Evolutionary conservation across 2,888 invertebrate species (phyloP), one percentile per base, ranked within the genome.

Genomic region (Andricus quercusramuli): DNA sequence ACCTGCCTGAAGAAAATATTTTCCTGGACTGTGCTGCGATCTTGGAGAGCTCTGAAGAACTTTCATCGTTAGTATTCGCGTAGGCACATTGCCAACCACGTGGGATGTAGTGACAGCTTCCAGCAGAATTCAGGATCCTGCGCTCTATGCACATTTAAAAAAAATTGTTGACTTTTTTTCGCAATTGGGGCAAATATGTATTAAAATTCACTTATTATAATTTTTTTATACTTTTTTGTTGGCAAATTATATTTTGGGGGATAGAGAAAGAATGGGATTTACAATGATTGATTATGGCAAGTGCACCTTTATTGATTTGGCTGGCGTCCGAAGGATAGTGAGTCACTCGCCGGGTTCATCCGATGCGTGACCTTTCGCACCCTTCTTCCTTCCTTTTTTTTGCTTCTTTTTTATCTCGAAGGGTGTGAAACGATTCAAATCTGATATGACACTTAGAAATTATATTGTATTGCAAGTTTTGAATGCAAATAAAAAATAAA

Each of bases 301-400:
- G 51, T 32, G 29, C 56, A 17, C 56, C 29, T 32, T 74, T 74
- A 74, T 74, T 74, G 74, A 74, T 74, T 74, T 32, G 32, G 51
- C 51, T 56, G 5, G 56, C 20, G 13, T 29, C 13, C 6, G 74
- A 32, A 74, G 74, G 51, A 74, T 20, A 56, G 32, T 70, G 70
- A 70, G 51, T 70, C 51, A 70, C 51, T 15, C 44, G n/a, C n/a
- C 37, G 37, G 37, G 37, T 37, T 37, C 37, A 37, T 37, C 37
- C 1, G 56, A 56, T 74, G 56, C 32, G 29, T 32, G 20, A 51
- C 56, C 74, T 56, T 56, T 56, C 20, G 20, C 74, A 56, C 74
- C 51, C 74, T 74, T 74, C 70, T 67, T 67, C 44, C 51, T 56
- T 74, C 17, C 11, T 70, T 70, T 51, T 20, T 9, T 37, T 37